Evolutionary conservation across 30 jellyfish, hydroid and myxozoan species (phyloP), one percentile per base, ranked within the genome.

Genomic region (Chrysaora quinquecirrha): DNA sequence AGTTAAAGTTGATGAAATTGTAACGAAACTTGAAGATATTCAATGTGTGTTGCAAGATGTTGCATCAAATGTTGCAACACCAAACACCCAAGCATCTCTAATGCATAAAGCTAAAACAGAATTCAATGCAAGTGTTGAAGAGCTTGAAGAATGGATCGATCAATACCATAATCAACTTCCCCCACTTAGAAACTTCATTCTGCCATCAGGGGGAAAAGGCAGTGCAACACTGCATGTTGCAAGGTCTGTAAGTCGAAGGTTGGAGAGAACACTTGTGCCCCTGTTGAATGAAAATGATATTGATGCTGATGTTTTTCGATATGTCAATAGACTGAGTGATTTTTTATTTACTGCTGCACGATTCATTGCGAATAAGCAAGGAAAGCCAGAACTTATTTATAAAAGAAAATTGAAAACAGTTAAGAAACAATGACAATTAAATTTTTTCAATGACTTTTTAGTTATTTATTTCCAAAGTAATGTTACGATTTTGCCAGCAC

Each of bases 161-260:
- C 48, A 56, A 10, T 91, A 85, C 75, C 64, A 75, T 34, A 75
- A 85, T 30, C 65, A 64, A 12, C 71, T 91, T 20, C 98, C 98
- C 3, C 98, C 96, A 21, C 63, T 91, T 14, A 63, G 80, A 65
- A 91, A 91, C 32, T 91, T 91, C 64, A 91, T 91, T 7, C 75
- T 91, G 10, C 98, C 98, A 34, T 91, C 98, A 56, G 98, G 98
- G 28, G 98, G 98, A 10, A 91, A 91, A 71, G 35, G 89, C 82
- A 91, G 98, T 32, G 87, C 90, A 23, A 61, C 95, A 12, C 69
- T 91, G 70, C 98, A 91, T 52, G 78, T 91, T 16, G 96, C 98
- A 28, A 64, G 98, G 66, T 52, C 98, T 21, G 49, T 91, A 25
- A 78, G 96, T 38, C 67, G 98, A 9, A 60, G 98, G 28, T 54